A percentile compares a stretch with the other conserved stretches of the same genome.
Conservation (phyloP, 2,888 invertebrate species). For the Gandaritis pyraliata region DNA sequence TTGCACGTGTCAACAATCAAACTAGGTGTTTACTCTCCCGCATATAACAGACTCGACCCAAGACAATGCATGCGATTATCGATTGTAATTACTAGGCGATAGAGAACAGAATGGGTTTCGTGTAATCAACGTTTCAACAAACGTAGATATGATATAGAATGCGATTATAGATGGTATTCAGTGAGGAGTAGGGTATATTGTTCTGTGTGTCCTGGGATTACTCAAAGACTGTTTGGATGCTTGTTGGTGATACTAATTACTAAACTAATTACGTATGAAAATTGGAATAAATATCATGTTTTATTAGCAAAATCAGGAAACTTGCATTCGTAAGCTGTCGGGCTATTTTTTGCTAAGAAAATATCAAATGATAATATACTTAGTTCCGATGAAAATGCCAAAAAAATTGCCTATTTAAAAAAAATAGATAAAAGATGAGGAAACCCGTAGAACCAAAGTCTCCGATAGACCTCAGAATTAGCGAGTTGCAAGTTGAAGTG, state of each 20-base stretch:
- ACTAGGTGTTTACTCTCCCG: slow-evolving; percentile 39
- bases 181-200: neutral
- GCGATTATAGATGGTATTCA: neutral
- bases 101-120: neutral
- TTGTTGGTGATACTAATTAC: neutral
- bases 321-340: no score
- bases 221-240: no score
- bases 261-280: neutral
- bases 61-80: slow-evolving; percentile 9
- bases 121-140: neutral
- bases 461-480: no score
- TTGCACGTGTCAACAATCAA: slow-evolving; percentile 31
- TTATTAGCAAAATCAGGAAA: no score
- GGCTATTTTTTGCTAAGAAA: no score
- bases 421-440: no score
- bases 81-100: neutral
- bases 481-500: no score
- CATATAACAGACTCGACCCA: slow-evolving; percentile 20
- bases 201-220: neutral
- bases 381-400: no score
- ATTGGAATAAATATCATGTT: no score
- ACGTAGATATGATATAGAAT: neutral
- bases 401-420: no score
- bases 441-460: no score
- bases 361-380: no score